These are phyloP conservation scores for Machaerirhynchus nigripectus DNA, from an alignment of 2,113 vertebrate genomes.

Conservation along the genomic window DNA sequence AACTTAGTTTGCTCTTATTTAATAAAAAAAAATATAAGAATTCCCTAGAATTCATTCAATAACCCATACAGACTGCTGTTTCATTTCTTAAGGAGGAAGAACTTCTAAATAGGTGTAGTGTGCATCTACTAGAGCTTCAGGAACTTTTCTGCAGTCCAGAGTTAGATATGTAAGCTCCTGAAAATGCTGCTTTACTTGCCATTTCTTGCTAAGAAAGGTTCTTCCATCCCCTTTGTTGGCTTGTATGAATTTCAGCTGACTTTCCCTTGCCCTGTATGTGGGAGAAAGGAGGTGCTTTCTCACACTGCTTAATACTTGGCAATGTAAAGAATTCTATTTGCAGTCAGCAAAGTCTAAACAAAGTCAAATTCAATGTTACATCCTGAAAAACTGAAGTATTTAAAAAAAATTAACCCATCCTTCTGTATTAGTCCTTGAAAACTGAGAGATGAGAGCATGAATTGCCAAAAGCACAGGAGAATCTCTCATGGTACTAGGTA, in stretches of 20 bases:
- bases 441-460: not conserved
- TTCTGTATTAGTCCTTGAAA: not conserved
- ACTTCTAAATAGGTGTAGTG: not conserved
- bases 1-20: not conserved
- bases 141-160: not conserved
- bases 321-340: not conserved
- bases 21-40: not conserved
- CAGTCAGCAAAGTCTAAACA: not conserved
- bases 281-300: not conserved
- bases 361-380: not conserved
- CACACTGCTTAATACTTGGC: not conserved
- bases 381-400: not conserved
- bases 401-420: not conserved
- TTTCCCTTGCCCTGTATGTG: not conserved
- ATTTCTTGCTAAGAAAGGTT: not conserved
- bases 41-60: not conserved
- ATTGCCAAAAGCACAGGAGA: not conserved
- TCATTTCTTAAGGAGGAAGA: not conserved
- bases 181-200: not conserved
- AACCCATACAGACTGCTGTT: not conserved
- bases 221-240: not conserved
- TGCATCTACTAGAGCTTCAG: not conserved
- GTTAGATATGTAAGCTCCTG: not conserved
- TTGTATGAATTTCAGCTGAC: not conserved
- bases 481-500: not conserved